Evolutionary conservation across 1,140 invertebrate species (phyloP).

Genomic region (Diorhabda sublineata): DNA sequence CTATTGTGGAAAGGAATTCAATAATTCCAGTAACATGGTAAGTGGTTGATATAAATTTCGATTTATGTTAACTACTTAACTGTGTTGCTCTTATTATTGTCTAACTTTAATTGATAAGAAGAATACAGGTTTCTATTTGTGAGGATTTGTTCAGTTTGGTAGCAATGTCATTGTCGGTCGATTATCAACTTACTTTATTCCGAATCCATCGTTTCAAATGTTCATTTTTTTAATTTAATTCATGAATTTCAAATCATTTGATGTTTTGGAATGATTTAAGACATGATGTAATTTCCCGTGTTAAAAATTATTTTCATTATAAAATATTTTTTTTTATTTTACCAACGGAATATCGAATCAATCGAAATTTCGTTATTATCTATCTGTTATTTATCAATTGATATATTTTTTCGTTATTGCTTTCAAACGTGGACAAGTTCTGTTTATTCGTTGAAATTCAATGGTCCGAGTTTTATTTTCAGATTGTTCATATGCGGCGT

Average conservation of each 20-base stretch:
- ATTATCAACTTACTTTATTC: too few species aligned
- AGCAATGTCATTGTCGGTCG: neutral
- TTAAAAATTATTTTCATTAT: too few species aligned
- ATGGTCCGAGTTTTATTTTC: constrained; percentile 26
- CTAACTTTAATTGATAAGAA: constrained; percentile 2
- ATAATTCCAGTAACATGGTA: constrained; percentile 46
- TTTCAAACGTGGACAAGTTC: neutral
- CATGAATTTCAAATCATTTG: too few species aligned
- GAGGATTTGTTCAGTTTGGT: neutral
- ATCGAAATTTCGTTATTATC: too few species aligned
- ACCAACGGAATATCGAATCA: too few species aligned
- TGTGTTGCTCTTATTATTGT: constrained; percentile 20
- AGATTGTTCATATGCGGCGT: constrained; percentile 54
- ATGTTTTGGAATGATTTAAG: too few species aligned
- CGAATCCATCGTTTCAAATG: too few species aligned
- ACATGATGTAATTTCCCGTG: too few species aligned
- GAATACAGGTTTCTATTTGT: neutral
- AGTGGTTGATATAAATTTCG: constrained; percentile 27
- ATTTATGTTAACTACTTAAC: constrained; percentile 20
- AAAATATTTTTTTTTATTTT: too few species aligned
- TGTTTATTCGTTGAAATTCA: neutral
- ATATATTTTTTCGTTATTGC: neutral
- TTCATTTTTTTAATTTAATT: too few species aligned
- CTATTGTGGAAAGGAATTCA: constrained; percentile 50
- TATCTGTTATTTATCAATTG: neutral